Evolutionary conservation across 2,888 invertebrate species (phyloP).

Genomic region (Nysson spinosus): DNA sequence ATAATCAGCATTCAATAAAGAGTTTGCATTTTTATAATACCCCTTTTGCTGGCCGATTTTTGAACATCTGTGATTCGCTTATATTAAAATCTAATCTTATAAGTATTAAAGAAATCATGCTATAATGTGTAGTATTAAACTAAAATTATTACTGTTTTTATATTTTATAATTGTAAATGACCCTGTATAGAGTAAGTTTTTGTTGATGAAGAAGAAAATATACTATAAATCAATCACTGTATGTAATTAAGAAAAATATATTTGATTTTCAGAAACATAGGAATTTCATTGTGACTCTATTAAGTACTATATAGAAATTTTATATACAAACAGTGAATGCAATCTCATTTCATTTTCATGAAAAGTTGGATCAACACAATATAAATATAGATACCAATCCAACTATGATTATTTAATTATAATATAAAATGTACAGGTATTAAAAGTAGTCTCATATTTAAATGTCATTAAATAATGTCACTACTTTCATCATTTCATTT

Average conservation of each 20-base stretch:
- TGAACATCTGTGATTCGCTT: conserved; percentile 64
- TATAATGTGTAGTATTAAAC: conserved; percentile 51
- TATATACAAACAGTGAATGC: background rate
- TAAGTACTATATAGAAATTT: conserved; percentile 12
- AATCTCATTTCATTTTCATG: background rate
- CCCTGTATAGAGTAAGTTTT: conserved; percentile 47
- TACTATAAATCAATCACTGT: conserved; percentile 31
- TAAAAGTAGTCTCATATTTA: too few relatives aligned
- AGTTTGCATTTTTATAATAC: conserved; percentile 34
- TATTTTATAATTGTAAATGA: conserved; percentile 64
- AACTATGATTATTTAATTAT: too few relatives aligned
- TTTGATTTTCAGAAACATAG: conserved; percentile 45
- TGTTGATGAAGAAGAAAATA: conserved; percentile 47
- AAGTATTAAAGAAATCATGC: conserved; percentile 55
- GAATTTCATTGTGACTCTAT: conserved; percentile 12
- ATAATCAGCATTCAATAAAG: conserved; percentile 28
- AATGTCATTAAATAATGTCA: too few relatives aligned
- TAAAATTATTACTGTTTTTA: conserved; percentile 66
- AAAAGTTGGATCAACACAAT: background rate
- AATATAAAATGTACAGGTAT: conserved; percentile 2
- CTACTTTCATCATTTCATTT: too few relatives aligned
- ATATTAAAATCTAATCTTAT: conserved; percentile 44
- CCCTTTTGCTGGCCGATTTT: conserved; percentile 61
- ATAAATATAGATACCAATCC: too few relatives aligned
- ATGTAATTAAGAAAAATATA: conserved; percentile 48